Evolutionary conservation across 2,888 invertebrate species (phyloP), one percentile per base, ranked within the genome.

Genomic region (Andrena flavipes): DNA sequence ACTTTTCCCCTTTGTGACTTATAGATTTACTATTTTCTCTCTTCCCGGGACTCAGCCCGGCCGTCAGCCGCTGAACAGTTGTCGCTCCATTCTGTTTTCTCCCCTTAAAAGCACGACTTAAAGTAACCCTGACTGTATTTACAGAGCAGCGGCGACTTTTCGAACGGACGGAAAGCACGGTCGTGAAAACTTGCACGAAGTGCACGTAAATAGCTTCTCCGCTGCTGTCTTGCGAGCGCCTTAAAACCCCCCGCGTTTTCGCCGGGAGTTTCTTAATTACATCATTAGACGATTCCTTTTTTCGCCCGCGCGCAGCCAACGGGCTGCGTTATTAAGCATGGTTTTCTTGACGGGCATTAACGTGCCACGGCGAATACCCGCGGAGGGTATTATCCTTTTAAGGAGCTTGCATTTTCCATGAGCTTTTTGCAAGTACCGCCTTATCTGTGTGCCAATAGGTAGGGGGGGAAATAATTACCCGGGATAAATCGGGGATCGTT

Each of bases 251-350:
- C 48, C 49, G n/a, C 33, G 35, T 51, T 76, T 76, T 10, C 49
- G 64, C 30, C 13, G 51, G 71, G 80, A 87, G 78, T 82, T 82
- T 75, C 80, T 84, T 86, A 87, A 86, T 86, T 86, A 82, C 72
- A 49, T 77, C 82, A 80, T 87, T 87, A 84, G 65, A 68, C 77
- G 63, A 77, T 87, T 87, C 87, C 76, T 84, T 82, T 64, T 62
- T 56, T 48, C 26, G 16, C n/a, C 13, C 20, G 13, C 8, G 26
- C 3, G 20, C 16, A 16, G 49, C 56, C 68, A 13, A 33, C 68
- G 42, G 78, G 74, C 78, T 70, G 84, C 70, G 72, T 70, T 80
- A 65, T 83, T 87, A 75, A 76, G 30, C 63, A 42, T 8, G 67
- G 30, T 64, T 35, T 69, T 67, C 69, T 79, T 63, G 69, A 68